A percentile compares a stretch with the other conserved stretches of the same genome.
Conservation (phyloP, 2,888 invertebrate genomes). For the Prosapia bicincta region DNA sequence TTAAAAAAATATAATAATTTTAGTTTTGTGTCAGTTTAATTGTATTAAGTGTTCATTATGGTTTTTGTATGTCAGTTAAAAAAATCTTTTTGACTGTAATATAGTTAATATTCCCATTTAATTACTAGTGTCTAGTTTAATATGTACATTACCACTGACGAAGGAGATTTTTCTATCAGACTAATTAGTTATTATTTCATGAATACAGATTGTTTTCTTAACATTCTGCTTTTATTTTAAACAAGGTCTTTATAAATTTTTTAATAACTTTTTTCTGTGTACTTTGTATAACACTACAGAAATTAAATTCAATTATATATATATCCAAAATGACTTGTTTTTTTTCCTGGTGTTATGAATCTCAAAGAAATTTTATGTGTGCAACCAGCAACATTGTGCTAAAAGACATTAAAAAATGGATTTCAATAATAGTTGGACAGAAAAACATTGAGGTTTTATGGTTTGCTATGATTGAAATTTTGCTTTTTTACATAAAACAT, state of each 20-base stretch:
- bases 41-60: background rate
- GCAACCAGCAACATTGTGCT: too few relatives aligned
- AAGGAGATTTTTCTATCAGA: too few relatives aligned
- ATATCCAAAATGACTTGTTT: background rate
- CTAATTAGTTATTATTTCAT: too few relatives aligned
- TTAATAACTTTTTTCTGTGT: background rate
- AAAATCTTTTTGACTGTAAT: background rate
- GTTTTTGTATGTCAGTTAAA: background rate
- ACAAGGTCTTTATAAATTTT: background rate
- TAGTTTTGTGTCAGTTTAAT: background rate
- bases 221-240: background rate
- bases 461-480: too few relatives aligned
- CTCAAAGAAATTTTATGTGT: too few relatives aligned
- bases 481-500: too few relatives aligned
- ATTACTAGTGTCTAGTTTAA: background rate
- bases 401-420: too few relatives aligned
- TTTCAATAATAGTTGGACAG: too few relatives aligned
- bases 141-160: background rate
- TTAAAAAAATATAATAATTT: background rate
- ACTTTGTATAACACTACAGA: background rate
- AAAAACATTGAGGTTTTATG: too few relatives aligned
- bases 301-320: background rate
- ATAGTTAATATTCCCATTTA: background rate
- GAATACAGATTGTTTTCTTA: background rate
- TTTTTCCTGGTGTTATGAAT: background rate